Base-by-base conservation (phyloP, 2,113 vertebrate genomes). In the Xyliphius kryptos region DNA sequence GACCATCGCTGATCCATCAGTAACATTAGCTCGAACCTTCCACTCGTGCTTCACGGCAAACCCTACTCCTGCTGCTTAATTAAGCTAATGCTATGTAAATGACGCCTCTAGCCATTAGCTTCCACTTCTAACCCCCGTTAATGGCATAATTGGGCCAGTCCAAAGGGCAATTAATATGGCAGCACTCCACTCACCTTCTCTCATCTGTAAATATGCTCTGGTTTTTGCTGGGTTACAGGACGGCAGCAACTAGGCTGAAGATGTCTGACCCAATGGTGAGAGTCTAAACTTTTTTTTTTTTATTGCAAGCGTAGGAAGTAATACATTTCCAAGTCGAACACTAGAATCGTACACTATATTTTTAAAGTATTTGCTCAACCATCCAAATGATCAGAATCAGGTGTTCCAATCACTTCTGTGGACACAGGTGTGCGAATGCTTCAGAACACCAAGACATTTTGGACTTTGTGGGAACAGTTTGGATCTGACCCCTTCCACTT, bases 1-100 rank as follows among this genome's bases (percentile, higher is more conserved):
- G 87, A 92, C 86, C 89, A 84, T 89, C 83, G 84, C 89, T 82
- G 83, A 85, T 91, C 89, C 86, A 86, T 89, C 88, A 82, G 91
- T 90, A 97, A 94, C 83, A 86, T 87, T 82, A 91, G 88, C 91
- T 85, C 72, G 53, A 21, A 82, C 80, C 76, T 85, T 83, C 77
- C 81, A 68, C 83, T 80, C 72, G 74, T 78, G 79, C 86, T 79
- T 79, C 74, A 80, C 80, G 76, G 70, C 86, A 66, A 78, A 81
- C 90, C 83, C 77, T 77, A 54, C 56, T 78, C 82, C 79, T 78
- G 83, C 79, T 71, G 85, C 81, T 90, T 91, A 93, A 97, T 97
- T 97, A 97, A 89, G 88, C 86, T 95, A 97, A 96, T 97, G 91
- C 88, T 88, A 97, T 97, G 92, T 90, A 94, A 94, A 97, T 90